Base-by-base conservation (phyloP, 2,113 vertebrate genomes). In the Alouatta palliata region DNA sequence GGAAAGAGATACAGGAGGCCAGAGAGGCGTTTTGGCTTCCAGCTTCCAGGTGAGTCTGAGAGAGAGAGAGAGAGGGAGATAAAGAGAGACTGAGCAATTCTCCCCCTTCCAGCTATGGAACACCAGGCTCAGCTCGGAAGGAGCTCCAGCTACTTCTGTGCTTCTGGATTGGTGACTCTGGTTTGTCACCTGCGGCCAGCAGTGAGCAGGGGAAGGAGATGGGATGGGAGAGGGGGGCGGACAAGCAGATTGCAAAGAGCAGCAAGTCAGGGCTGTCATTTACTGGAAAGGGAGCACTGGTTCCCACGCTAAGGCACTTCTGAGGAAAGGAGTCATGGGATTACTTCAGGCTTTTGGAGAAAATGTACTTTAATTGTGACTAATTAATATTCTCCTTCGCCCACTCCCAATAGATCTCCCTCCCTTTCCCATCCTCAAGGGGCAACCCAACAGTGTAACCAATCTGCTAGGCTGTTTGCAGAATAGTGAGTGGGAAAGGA, bases 291-390 rank as follows among this genome's bases (percentile, higher is more conserved):
- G 37, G 8, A 80, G 32, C n/a, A 14, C 27, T 11, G 20, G 49
- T 82, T 96, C 37, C 64, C 35, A 21, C 19, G 32, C 4, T 17
- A 6, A 76, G 61, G 30, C 35, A 25, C 70, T 96, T 97, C 93
- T 96, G 93, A 92, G 47, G 85, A 97, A 96, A 68, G 90, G 21
- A 43, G n/a, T 25, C 35, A 77, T n/a, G 30, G 32, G 37, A 73
- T 88, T 66, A 71, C 66, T 52, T 96, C 27, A 43, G 2, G 8
- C 82, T 90, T 96, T 83, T 45, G 45, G 75, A 84, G 90, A 95
- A 95, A 91, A n/a, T 49, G 1, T 9, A 61, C 88, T 97, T 97
- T 96, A 97, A 75, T 32, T 97, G 92, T 98, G 43, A 95, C 85
- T 77, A 73, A 21, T 40, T 45, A 92, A 52, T 11, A 21, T 35